Evolutionary conservation across 2,888 invertebrate species (phyloP).

Genomic region (Netelia melanura): DNA sequence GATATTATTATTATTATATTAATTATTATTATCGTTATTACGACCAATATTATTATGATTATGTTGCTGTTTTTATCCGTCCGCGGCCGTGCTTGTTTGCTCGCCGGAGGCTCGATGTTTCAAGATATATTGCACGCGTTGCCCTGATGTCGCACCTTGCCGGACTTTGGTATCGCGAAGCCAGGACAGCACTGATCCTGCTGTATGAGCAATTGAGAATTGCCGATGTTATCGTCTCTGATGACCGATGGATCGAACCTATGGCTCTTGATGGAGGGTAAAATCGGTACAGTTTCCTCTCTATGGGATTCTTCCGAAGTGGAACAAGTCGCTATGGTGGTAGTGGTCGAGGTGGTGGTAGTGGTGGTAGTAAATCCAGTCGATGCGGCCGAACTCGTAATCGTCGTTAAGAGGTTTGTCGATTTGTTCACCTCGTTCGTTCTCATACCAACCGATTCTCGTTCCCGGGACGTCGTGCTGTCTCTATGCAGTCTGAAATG

Average conservation of each 20-base stretch:
- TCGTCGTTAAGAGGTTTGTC: background rate
- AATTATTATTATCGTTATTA: slow-evolving; percentile 14
- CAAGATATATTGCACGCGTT: slow-evolving; percentile 84
- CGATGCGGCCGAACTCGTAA: background rate
- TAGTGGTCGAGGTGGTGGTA: background rate
- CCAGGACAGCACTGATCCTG: slow-evolving; percentile 86
- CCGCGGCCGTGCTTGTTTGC: too few relatives aligned
- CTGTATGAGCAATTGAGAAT: slow-evolving; percentile 76
- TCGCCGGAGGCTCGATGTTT: slow-evolving; percentile 36
- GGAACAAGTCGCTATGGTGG: slow-evolving; percentile 68
- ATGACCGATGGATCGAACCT: slow-evolving; percentile 63
- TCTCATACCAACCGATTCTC: slow-evolving; percentile 67
- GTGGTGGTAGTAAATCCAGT: background rate
- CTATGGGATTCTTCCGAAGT: slow-evolving; percentile 69
- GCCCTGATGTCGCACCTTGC: slow-evolving; percentile 84
- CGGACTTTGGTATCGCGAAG: slow-evolving; percentile 83
- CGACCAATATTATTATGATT: background rate
- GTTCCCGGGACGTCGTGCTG: slow-evolving; percentile 82
- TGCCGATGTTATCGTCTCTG: slow-evolving; percentile 72
- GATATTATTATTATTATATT: background rate
- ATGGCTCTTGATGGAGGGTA: slow-evolving; percentile 38
- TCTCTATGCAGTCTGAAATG: slow-evolving; percentile 86
- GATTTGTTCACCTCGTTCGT: slow-evolving; percentile 39
- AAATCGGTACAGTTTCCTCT: slow-evolving; percentile 59
- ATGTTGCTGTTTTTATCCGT: background rate